Conservation (phyloP, 2,797 vertebrate species). For the Mastacembelus armatus region DNA sequence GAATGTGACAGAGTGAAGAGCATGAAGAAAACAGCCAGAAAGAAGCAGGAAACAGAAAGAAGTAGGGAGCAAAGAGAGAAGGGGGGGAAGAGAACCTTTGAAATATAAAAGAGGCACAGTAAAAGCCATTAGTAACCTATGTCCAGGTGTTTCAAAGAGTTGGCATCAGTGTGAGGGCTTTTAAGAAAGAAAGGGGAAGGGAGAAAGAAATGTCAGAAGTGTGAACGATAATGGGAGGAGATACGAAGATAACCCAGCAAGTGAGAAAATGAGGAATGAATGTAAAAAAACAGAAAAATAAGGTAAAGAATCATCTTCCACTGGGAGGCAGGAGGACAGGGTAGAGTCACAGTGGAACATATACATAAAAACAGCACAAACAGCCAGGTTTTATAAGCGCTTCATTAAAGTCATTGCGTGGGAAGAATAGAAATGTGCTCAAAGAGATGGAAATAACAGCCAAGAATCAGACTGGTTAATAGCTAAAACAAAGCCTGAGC, state of each 20-base stretch:
- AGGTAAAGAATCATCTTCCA: constrained; percentile 2
- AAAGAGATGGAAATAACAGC: constrained; percentile 24
- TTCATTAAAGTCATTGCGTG: constrained; percentile 26
- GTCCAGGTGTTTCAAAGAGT: no score
- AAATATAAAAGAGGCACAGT: constrained; percentile 21
- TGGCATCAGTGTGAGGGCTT: constrained; percentile 27
- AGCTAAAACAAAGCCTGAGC: constrained; percentile 46
- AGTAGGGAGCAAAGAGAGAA: constrained; percentile 3
- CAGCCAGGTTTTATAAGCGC: constrained; percentile 3
- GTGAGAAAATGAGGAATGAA: background rate
- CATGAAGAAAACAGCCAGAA: background rate
- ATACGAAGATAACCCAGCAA: background rate
- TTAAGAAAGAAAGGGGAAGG: constrained; percentile 4
- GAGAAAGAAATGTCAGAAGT: constrained; percentile 10
- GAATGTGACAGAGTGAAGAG: constrained; percentile 3
- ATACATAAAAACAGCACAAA: constrained; percentile 20
- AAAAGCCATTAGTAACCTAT: constrained; percentile 53
- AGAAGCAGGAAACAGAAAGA: constrained; percentile 2
- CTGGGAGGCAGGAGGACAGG: background rate
- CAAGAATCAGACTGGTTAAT: constrained; percentile 30
- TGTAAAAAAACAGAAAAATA: background rate
- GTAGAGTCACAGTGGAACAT: constrained; percentile 32
- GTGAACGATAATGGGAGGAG: background rate
- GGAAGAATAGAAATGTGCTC: constrained; percentile 27
- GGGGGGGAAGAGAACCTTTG: constrained; percentile 5